These are phyloP conservation scores for Sceloporus tristichus DNA, from an alignment of 2,113 vertebrate species.

Conservation along the genomic window DNA sequence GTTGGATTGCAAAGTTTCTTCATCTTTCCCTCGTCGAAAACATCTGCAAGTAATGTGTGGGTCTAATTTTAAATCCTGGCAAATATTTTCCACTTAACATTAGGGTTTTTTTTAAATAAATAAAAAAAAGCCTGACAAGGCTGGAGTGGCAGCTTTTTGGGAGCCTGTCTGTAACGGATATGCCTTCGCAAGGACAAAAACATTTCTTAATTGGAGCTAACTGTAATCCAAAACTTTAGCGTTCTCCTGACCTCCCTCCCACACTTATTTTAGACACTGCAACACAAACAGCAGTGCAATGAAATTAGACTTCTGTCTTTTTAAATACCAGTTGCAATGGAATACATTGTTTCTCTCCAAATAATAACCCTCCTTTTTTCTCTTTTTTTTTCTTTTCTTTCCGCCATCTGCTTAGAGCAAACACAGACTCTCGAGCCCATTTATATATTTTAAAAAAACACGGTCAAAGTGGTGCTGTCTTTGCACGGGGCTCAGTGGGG, in stretches of 20 bases:
- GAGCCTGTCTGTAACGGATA: conserved; percentile 77
- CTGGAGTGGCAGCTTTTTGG: conserved; percentile 71
- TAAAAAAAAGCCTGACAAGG: conserved; percentile 70
- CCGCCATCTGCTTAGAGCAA: conserved; percentile 32
- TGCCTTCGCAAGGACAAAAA: conserved; percentile 69
- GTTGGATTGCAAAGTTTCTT: conserved; percentile 84
- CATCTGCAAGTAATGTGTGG: conserved; percentile 94
- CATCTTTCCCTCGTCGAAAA: conserved; percentile 76
- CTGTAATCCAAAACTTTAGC: conserved; percentile 67
- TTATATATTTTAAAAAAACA: not conserved
- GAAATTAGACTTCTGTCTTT: not conserved
- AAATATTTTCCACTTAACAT: conserved; percentile 87
- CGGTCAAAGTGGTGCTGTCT: not conserved
- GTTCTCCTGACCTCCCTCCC: conserved; percentile 43
- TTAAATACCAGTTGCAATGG: conserved; percentile 13
- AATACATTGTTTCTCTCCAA: conserved; percentile 38
- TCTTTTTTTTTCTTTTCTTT: conserved; percentile 34
- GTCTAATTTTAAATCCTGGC: conserved; percentile 88
- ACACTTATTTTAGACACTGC: conserved; percentile 46
- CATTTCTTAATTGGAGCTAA: conserved; percentile 71
- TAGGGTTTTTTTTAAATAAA: conserved; percentile 72
- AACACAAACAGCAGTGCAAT: conserved; percentile 14
- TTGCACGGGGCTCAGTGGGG: not conserved
- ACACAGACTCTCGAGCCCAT: not conserved
- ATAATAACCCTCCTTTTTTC: conserved; percentile 39